Conservation (phyloP, 2,888 invertebrate genomes). For the Vannuccia rotundouncinata region DNA sequence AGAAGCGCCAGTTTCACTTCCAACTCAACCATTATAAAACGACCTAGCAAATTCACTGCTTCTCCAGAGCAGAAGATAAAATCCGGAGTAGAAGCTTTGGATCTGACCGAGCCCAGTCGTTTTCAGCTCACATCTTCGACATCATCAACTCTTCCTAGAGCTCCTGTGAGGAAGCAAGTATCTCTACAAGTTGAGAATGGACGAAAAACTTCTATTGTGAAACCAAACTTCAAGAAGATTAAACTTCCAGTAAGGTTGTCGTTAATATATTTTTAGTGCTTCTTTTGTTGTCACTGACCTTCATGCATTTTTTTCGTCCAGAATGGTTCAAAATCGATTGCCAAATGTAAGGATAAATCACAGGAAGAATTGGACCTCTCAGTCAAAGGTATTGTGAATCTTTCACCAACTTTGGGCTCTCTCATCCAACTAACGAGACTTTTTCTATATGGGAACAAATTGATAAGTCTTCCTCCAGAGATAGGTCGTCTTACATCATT, state of each 20-base stretch:
- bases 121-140: neutral
- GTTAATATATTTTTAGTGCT: neutral
- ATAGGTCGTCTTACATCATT: neutral
- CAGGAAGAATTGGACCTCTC: constrained; percentile 6
- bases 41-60: neutral
- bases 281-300: too few relatives aligned
- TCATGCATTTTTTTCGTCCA: too few relatives aligned
- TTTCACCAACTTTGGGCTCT: neutral
- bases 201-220: neutral
- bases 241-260: neutral
- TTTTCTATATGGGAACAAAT: constrained; percentile 1
- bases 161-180: neutral
- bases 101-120: neutral
- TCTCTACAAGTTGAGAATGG: neutral
- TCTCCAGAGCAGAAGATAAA: neutral
- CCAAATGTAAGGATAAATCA: neutral
- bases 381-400: neutral
- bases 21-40: neutral
- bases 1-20: neutral
- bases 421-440: neutral
- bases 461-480: neutral
- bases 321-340: neutral
- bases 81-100: neutral
- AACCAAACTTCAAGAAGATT: neutral
- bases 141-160: neutral